These are phyloP conservation scores for Parasteatoda lunata DNA, from an alignment of 2,888 invertebrate genomes.

Conservation along the genomic window DNA sequence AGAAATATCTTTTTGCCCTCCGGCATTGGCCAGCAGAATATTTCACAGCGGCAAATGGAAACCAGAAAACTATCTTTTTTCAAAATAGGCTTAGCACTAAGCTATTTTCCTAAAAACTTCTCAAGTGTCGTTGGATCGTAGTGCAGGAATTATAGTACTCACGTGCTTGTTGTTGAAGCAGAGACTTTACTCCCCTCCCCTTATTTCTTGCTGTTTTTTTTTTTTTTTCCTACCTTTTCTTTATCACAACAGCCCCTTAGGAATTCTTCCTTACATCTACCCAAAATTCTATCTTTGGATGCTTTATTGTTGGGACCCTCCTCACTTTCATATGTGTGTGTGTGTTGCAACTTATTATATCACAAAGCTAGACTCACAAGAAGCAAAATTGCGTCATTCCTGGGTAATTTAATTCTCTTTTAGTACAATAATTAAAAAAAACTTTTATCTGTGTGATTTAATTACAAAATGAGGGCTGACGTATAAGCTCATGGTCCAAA, in stretches of 20 bases:
- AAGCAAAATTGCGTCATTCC: too few species aligned
- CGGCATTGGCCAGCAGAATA: too few species aligned
- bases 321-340: too few species aligned
- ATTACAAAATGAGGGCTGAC: too few species aligned
- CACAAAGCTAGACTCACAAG: too few species aligned
- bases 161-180: conserved; percentile 16
- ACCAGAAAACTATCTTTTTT: neutral
- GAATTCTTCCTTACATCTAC: conserved; percentile 10
- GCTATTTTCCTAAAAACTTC: neutral
- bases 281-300: neutral
- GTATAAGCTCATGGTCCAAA: too few species aligned
- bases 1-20: too few species aligned
- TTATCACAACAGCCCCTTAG: conserved; percentile 16
- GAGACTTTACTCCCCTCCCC: neutral
- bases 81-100: neutral
- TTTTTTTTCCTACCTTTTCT: conserved; percentile 15
- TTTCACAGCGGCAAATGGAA: neutral
- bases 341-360: too few species aligned
- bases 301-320: neutral
- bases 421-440: too few species aligned
- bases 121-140: conserved; percentile 23
- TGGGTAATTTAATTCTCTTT: too few species aligned
- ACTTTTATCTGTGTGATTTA: too few species aligned
- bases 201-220: neutral
- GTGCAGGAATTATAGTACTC: conserved; percentile 8